Conservation (phyloP, 2,113 vertebrate genomes). For the Onychostruthus taczanowskii region DNA sequence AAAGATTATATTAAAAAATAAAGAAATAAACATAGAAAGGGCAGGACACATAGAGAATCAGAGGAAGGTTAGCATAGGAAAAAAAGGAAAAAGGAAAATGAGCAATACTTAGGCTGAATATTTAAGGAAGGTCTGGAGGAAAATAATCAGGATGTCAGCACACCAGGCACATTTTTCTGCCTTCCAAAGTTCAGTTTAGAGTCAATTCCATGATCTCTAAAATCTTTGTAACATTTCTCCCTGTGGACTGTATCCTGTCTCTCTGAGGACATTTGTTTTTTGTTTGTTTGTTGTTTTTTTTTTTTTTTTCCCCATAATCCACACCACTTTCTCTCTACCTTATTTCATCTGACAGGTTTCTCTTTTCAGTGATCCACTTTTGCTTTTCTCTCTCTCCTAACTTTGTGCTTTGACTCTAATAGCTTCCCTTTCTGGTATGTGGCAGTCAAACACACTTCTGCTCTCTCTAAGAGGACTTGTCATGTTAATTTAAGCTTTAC, state of each 20-base stretch:
- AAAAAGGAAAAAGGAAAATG: background rate
- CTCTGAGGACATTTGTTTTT: background rate
- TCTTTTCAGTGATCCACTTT: background rate
- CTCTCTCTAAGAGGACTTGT: background rate
- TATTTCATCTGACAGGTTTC: background rate
- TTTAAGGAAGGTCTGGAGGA: background rate
- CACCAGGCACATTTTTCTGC: background rate
- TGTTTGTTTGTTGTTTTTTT: background rate
- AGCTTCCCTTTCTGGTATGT: background rate
- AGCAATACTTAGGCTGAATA: background rate
- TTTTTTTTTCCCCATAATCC: background rate
- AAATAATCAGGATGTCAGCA: background rate
- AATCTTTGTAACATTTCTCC: background rate
- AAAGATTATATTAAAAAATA: background rate
- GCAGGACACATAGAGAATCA: background rate
- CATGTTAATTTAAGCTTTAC: background rate
- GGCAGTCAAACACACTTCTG: background rate
- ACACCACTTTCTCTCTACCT: background rate
- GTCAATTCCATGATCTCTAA: background rate
- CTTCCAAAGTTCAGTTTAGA: background rate
- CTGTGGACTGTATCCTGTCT: background rate
- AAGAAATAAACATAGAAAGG: background rate
- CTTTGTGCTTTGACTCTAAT: background rate
- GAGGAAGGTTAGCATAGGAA: background rate
- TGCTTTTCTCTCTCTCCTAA: background rate